These are phyloP conservation scores for Nomada lathburiana DNA, from an alignment of 2,888 invertebrate genomes.

Conservation along the genomic window DNA sequence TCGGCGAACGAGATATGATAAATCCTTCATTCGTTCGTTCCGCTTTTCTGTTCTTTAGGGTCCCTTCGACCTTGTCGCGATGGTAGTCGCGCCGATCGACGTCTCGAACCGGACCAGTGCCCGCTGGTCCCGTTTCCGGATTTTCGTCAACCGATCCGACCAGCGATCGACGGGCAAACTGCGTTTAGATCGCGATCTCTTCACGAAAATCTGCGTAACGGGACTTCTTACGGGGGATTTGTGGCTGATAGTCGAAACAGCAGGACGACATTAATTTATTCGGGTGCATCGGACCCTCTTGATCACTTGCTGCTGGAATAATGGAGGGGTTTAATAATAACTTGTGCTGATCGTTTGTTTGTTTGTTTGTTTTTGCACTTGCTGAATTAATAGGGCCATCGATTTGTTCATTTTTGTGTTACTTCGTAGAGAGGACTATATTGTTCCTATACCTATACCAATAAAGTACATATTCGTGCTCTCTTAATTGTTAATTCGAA, in stretches of 20 bases:
- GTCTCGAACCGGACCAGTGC: background rate
- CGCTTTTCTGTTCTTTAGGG: conserved; percentile 51
- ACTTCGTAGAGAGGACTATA: too few species aligned
- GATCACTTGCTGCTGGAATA: too few species aligned
- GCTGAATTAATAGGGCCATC: too few species aligned
- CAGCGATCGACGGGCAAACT: background rate
- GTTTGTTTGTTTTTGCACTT: background rate
- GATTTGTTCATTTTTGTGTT: too few species aligned
- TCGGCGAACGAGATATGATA: conserved; percentile 68
- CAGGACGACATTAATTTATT: background rate
- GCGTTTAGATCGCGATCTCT: background rate
- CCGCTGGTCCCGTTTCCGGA: conserved; percentile 30
- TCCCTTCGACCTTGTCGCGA: conserved; percentile 64
- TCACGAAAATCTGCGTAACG: conserved; percentile 6
- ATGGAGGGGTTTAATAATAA: too few species aligned
- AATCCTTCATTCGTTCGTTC: conserved; percentile 61
- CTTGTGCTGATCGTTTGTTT: background rate
- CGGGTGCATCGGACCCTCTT: too few species aligned
- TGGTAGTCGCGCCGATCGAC: conserved; percentile 40
- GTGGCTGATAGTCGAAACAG: too few species aligned
- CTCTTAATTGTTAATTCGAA: too few species aligned
- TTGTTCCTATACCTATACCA: too few species aligned
- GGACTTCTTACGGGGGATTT: background rate
- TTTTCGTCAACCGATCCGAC: conserved; percentile 20
- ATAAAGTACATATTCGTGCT: too few species aligned